phyloP scores from a whole-genome alignment of 2,888 invertebrate genomes.

The Morpho achilles region DNA sequence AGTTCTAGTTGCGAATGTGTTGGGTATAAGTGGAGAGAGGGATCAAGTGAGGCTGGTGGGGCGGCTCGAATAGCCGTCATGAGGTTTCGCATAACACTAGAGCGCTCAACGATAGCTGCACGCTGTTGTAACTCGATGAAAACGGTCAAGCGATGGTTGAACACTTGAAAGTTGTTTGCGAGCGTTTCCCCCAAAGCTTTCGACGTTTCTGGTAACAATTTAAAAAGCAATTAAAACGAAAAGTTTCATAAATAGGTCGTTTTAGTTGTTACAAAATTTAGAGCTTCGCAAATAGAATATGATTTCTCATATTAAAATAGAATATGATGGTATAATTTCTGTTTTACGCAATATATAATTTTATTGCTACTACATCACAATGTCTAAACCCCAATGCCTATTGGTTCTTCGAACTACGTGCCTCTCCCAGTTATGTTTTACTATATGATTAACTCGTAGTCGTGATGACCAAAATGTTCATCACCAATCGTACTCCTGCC shows the following conservation, averaged over 20 bases:
- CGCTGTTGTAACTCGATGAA: conserved; percentile 17
- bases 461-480: too few relatives aligned
- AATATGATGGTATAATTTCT: too few relatives aligned
- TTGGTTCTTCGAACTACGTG: too few relatives aligned
- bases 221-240: not conserved
- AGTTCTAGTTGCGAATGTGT: conserved; percentile 17
- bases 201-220: not conserved
- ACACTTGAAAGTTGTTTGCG: conserved; percentile 1
- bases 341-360: too few relatives aligned
- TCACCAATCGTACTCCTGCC: too few relatives aligned
- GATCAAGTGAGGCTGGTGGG: conserved; percentile 20
- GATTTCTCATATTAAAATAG: too few relatives aligned
- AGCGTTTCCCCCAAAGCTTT: not conserved
- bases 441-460: too few relatives aligned
- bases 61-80: conserved; percentile 22
- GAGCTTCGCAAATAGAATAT: too few relatives aligned
- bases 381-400: too few relatives aligned
- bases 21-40: conserved; percentile 21
- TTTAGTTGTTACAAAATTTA: too few relatives aligned
- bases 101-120: conserved; percentile 22
- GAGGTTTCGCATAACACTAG: conserved; percentile 23
- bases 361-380: too few relatives aligned
- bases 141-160: conserved; percentile 14
- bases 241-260: not conserved
- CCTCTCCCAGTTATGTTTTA: too few relatives aligned